These are phyloP conservation scores for Oryctes rhinoceros DNA, from an alignment of 1,140 invertebrate species.

Conservation along the genomic window DNA sequence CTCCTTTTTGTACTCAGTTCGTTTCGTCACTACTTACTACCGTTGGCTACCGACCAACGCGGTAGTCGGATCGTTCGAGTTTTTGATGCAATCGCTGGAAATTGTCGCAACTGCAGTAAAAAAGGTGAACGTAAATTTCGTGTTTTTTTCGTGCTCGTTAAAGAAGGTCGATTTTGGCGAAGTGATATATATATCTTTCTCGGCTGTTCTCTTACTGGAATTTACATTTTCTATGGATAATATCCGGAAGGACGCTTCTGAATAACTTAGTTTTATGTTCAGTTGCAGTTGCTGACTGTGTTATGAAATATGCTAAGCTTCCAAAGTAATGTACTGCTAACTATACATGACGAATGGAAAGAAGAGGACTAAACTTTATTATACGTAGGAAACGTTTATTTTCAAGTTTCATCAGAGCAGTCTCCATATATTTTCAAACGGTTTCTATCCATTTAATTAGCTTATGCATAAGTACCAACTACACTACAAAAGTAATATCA, in stretches of 20 bases:
- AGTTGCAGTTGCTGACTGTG: too few relatives aligned
- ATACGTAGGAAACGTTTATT: too few relatives aligned
- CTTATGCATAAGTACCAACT: too few relatives aligned
- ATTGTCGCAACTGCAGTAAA: conserved; percentile 30
- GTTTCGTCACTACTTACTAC: background rate
- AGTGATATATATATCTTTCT: background rate
- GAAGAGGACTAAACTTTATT: too few relatives aligned
- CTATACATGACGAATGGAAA: too few relatives aligned
- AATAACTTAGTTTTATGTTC: too few relatives aligned
- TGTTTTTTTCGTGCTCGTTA: background rate
- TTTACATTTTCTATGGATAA: background rate
- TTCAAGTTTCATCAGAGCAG: too few relatives aligned
- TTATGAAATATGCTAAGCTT: too few relatives aligned
- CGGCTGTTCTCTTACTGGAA: background rate
- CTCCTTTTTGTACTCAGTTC: background rate
- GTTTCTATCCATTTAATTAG: too few relatives aligned
- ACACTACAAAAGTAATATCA: background rate
- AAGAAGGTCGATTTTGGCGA: background rate
- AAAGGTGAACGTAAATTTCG: background rate
- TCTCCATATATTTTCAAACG: too few relatives aligned
- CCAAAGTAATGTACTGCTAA: too few relatives aligned
- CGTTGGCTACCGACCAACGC: background rate
- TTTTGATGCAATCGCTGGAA: conserved; percentile 26
- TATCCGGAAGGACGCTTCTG: too few relatives aligned
- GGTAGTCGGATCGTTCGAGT: background rate